Evolutionary conservation across 2,888 invertebrate species (phyloP).

Genomic region (Xiphydria camelus): DNA sequence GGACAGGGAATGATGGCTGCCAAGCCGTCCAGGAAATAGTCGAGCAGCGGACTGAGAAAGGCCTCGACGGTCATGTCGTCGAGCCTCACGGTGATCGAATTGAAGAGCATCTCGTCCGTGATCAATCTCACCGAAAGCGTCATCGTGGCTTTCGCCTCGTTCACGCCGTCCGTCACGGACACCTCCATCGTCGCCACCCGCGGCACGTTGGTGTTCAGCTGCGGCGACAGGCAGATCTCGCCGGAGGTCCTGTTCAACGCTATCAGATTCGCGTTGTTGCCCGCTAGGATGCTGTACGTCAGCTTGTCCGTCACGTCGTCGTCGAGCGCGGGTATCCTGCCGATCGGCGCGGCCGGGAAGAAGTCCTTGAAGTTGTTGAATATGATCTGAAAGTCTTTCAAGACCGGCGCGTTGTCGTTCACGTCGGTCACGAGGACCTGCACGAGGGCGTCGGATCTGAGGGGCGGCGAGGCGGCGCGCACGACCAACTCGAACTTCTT

Average conservation of each 20-base stretch:
- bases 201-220: conserved; percentile 93
- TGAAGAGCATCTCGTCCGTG: conserved; percentile 91
- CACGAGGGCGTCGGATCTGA: conserved; percentile 86
- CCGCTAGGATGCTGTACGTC: conserved; percentile 81
- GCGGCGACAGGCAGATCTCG: conserved; percentile 84
- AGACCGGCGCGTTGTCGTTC: conserved; percentile 91
- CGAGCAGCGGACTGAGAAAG: conserved; percentile 85
- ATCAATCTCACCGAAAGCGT: conserved; percentile 86
- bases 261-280: conserved; percentile 90
- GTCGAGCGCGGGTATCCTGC: conserved; percentile 89
- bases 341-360: conserved; percentile 91
- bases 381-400: conserved; percentile 90
- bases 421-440: conserved; percentile 89
- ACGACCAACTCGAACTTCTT: conserved; percentile 89
- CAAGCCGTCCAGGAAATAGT: conserved; percentile 86
- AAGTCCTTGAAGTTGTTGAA: conserved; percentile 95
- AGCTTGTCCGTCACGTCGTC: conserved; percentile 92
- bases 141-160: conserved; percentile 92
- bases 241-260: conserved; percentile 83
- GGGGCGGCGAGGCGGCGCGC: conserved; percentile 86
- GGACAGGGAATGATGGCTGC: conserved; percentile 92
- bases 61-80: conserved; percentile 92
- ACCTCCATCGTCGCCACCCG: conserved; percentile 92
- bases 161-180: conserved; percentile 90
- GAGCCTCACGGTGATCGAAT: conserved; percentile 90